Base-by-base conservation (phyloP, 2,113 vertebrate genomes). In the Brienomyrus brachyistius region DNA sequence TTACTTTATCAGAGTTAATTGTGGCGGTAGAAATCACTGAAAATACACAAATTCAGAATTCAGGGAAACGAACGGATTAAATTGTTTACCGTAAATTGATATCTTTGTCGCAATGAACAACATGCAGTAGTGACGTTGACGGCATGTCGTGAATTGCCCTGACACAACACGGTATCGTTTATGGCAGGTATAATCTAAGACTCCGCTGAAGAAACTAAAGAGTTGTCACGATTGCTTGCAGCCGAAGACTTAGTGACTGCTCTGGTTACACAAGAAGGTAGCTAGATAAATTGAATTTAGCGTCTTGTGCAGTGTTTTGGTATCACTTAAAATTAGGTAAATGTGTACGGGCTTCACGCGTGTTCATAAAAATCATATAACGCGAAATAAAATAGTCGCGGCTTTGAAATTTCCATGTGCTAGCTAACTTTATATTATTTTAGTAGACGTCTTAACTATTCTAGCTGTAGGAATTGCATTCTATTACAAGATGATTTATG, bases 1-100 rank as follows among this genome's bases (percentile, higher is more conserved):
- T 66, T n/a, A 27, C 62, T 70, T 31, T 77, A 19, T 77, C 40
- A 77, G 27, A 40, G 31, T 77, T 43, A 40, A 35, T 77, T 80
- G 35, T 80, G 13, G 35, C 35, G 17, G 74, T 40, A 43, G 13
- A 80, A 43, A 80, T 80, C 74, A 80, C 17, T 80, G 31, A 15
- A 35, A 80, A 43, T 17, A 13, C 35, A 43, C 17, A 31, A 13
- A 35, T 15, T 40, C 31, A 77, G 35, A 40, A 77, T 77, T 80
- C 10, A 31, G 8, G 10, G n/a, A 31, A 27, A 70, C 10, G n/a
- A 15, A 15, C 35, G 35, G 35, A 43, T 40, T 77, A 19, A 77
- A 70, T 19, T 43, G 5, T 91, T 40, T 80, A 90, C 86, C 94
- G 94, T 92, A 91, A 93, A 93, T 0, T 0, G 19, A 66, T 7